A percentile compares a stretch with the other conserved stretches of the same genome.
These are phyloP conservation scores for Leptodirus hochenwartii DNA, from an alignment of 2,888 invertebrate species.

Conservation along the genomic window DNA sequence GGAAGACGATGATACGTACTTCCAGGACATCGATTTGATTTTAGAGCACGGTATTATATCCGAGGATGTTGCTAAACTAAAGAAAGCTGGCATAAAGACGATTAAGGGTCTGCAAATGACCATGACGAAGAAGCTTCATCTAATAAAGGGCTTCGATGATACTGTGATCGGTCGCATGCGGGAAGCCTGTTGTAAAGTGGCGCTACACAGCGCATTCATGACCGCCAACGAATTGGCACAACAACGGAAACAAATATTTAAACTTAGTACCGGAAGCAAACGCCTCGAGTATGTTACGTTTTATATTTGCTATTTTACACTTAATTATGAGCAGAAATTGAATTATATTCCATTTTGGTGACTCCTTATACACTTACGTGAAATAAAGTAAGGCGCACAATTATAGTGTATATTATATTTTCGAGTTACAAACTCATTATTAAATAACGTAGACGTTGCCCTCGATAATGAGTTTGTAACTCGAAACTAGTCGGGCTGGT, in stretches of 20 bases:
- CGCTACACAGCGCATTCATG: slow-evolving; percentile 41
- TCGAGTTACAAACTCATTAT: neutral
- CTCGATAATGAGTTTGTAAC: neutral
- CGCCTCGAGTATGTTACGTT: slow-evolving; percentile 47
- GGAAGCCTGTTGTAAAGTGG: slow-evolving; percentile 51
- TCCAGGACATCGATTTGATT: slow-evolving; percentile 55
- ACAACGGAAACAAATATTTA: slow-evolving; percentile 52
- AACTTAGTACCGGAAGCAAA: slow-evolving; percentile 43
- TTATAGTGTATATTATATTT: too few species aligned
- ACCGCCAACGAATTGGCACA: slow-evolving; percentile 59
- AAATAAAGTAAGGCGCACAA: too few species aligned
- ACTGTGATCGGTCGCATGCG: slow-evolving; percentile 64
- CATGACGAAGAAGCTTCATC: slow-evolving; percentile 49
- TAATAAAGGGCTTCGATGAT: slow-evolving; percentile 59
- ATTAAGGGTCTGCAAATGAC: slow-evolving; percentile 69
- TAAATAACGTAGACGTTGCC: neutral
- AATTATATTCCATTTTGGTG: neutral
- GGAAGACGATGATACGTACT: slow-evolving; percentile 49
- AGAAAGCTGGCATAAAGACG: slow-evolving; percentile 59
- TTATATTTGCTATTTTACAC: neutral
- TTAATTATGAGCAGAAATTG: too few species aligned
- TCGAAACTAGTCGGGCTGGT: too few species aligned
- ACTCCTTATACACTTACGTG: too few species aligned
- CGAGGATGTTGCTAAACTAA: slow-evolving; percentile 60
- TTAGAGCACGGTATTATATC: slow-evolving; percentile 44